Evolutionary conservation across 2,888 invertebrate genomes (phyloP).

Genomic region (Mystacides longicornis): DNA sequence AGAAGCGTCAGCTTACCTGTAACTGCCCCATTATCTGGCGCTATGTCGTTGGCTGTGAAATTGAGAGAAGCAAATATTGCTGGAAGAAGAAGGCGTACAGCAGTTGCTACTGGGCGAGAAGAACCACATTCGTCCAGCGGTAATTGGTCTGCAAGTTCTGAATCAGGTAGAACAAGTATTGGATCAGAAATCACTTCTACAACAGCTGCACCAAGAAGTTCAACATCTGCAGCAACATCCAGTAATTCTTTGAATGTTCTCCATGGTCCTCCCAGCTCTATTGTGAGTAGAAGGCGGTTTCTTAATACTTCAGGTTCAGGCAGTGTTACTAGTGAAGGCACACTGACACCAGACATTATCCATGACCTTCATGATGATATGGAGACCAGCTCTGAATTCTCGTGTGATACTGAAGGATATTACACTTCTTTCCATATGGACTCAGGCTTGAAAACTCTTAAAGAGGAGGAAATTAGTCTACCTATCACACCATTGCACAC

Average conservation of each 20-base stretch:
- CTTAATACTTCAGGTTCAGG: constrained; percentile 72
- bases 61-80: constrained; percentile 63
- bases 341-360: constrained; percentile 75
- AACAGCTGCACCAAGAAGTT: constrained; percentile 63
- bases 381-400: constrained; percentile 86
- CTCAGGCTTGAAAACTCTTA: constrained; percentile 80
- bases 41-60: constrained; percentile 59
- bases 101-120: constrained; percentile 54
- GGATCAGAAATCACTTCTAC: constrained; percentile 72
- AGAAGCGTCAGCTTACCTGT: constrained; percentile 57
- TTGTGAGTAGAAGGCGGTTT: constrained; percentile 58
- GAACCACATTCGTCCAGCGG: constrained; percentile 87
- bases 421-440: constrained; percentile 97
- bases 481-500: constrained; percentile 67
- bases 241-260: constrained; percentile 59
- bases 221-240: constrained; percentile 59
- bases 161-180: constrained; percentile 78
- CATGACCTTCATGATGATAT: constrained; percentile 75
- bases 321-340: constrained; percentile 79
- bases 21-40: constrained; percentile 47
- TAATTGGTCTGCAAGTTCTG: constrained; percentile 92
- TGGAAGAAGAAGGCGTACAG: constrained; percentile 55
- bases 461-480: constrained; percentile 59
- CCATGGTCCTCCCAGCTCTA: constrained; percentile 61
- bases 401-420: constrained; percentile 95